These are phyloP conservation scores for Oxyura jamaicensis DNA, from an alignment of 2,113 vertebrate genomes.

Conservation along the genomic window DNA sequence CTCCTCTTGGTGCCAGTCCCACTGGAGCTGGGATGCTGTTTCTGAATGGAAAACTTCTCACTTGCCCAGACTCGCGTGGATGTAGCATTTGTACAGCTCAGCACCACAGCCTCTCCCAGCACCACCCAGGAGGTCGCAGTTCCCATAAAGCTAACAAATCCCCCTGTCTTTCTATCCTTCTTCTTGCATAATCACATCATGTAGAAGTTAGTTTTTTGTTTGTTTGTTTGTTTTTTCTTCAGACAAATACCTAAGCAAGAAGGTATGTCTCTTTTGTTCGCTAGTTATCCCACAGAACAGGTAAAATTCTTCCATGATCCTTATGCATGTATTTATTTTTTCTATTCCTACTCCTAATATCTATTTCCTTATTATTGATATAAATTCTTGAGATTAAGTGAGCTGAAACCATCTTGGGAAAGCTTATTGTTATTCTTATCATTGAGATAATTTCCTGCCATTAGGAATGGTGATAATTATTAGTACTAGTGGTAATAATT, in stretches of 20 bases:
- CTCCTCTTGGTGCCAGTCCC: accelerated
- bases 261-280: accelerated
- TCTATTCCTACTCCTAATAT: not conserved
- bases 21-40: accelerated
- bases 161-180: not conserved
- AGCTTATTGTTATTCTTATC: not conserved
- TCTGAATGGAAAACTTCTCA: not conserved
- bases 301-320: not conserved
- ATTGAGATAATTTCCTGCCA: not conserved
- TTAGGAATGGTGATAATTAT: not conserved
- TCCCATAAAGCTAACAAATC: not conserved
- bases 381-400: not conserved
- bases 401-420: not conserved
- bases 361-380: not conserved
- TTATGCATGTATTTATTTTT: not conserved
- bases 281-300: not conserved
- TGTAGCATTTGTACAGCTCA: not conserved
- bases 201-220: not conserved
- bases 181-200: not conserved
- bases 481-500: not conserved
- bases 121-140: accelerated
- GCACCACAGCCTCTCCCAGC: accelerated
- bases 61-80: accelerated
- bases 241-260: accelerated
- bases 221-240: not conserved